Evolutionary conservation across 2,888 invertebrate genomes (phyloP), one percentile per base, ranked within the genome.

Genomic region (Harmothoe impar): DNA sequence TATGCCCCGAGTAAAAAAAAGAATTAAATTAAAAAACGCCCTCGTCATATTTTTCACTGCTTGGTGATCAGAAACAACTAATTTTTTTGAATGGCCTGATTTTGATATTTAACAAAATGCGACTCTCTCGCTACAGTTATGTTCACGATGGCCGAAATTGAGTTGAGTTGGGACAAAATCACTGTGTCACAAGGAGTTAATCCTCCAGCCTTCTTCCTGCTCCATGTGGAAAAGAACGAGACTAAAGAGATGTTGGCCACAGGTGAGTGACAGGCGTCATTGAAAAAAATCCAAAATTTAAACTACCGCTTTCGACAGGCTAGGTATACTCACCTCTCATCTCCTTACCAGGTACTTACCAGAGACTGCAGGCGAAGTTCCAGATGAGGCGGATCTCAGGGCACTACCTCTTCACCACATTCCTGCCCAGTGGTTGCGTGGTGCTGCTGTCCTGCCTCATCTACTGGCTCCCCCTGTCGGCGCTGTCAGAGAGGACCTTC

Each of bases 391-490:
- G 89, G 52, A 17, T 62, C 29, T 89, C 43, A 15, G 78, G 77
- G 0, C 89, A 89, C 52, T 89, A 77, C 68, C 29, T 89, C 0
- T 25, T 89, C 15, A 72, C 78, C n/a, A 78, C 78, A 0, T 89
- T 86, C 86, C 51, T 90, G 68, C 90, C 90, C 0, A 62, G 85
- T 1, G 23, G 62, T 68, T 43, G 84, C 43, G 20, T 90, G 3
- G 90, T 90, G 35, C 62, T 84, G 25, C 90, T 90, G n/a, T 62
- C 68, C 29, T 90, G 85, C 43, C 68, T 90, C 29, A 43, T 90
- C 85, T 90, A 84, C 85, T 90, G 90, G 90, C 62, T 90, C 56
- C 90, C 90, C 29, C 68, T 72, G 62, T 25, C 29, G 81, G 90
- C 90, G 0, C 62, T 90, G 10, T 52, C 86, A 35, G 85, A 90